A percentile compares a stretch with the other conserved stretches of the same genome.
phyloP scores from a whole-genome alignment of 2,113 vertebrate species.

The Porphyrio hochstetteri region DNA sequence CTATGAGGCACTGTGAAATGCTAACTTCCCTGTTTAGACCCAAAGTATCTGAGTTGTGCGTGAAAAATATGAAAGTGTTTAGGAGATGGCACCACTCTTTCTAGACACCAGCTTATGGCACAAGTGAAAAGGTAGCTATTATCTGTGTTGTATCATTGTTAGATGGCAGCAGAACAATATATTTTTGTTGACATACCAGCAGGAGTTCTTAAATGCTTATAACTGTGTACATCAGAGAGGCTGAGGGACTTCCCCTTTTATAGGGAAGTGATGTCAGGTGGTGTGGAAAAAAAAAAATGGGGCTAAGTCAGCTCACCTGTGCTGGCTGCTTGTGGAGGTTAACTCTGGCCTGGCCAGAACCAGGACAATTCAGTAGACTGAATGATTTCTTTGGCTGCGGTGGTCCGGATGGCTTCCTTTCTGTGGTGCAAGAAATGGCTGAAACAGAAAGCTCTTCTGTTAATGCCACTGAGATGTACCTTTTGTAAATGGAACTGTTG shows the following conservation, averaged over 20 bases:
- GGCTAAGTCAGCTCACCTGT: too few relatives aligned
- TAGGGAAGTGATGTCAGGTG: too few relatives aligned
- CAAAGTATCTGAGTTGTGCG: not conserved
- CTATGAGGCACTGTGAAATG: not conserved
- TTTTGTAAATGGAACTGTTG: not conserved
- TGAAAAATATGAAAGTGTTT: not conserved
- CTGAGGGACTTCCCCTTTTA: too few relatives aligned
- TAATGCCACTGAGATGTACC: not conserved
- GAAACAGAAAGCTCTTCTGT: not conserved
- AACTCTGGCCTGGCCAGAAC: too few relatives aligned
- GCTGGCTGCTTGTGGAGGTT: too few relatives aligned
- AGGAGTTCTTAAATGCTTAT: not conserved
- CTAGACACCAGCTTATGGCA: not conserved
- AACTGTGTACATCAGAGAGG: not conserved
- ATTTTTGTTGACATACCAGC: not conserved
- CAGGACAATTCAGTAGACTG: not conserved
- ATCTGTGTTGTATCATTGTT: not conserved
- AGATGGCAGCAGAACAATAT: not conserved
- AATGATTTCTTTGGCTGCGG: not conserved
- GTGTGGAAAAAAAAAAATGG: too few relatives aligned
- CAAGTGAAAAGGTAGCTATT: not conserved
- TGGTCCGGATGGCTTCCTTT: not conserved
- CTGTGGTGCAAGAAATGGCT: not conserved
- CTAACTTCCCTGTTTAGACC: not conserved
- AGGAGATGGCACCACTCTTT: not conserved